Base-by-base conservation (phyloP, 2,113 vertebrate genomes). In the Chloroceryle aenea region DNA sequence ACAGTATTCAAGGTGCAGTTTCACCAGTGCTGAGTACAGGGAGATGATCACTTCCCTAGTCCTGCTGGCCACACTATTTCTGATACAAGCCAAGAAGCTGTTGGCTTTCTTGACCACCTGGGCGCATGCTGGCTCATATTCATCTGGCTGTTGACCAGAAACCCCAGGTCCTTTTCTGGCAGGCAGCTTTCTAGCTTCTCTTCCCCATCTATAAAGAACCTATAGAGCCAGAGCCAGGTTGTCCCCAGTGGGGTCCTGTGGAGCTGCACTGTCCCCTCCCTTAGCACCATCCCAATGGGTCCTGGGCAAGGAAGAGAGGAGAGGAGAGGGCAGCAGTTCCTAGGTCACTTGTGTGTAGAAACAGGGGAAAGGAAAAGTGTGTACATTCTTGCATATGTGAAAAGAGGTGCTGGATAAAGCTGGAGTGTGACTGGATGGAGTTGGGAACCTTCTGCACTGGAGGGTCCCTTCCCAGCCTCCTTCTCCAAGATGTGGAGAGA, bases 361-460 rank as follows among this genome's bases (percentile, higher is more conserved):
- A 68, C 3, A 8, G 23, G 40, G 34, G 36, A 40, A 67, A 43
- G 19, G 71, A 22, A 26, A 50, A 38, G 21, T 14, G 12, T 2
- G 36, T 13, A 3, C 0, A 0, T 45, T 20, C 45, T 45, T 25
- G n/a, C 18, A 4, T 30, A 19, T 0, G 1, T 36, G 56, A 59
- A 47, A 5, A 53, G 42, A 25, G 15, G 25, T 71, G 69, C n/a
- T 42, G 52, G 22, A 8, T 71, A 18, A 61, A 71, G 27, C 34
- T 67, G 63, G 20, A 20, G 17, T 32, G 7, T 56, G 75, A 8
- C 58, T 58, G 67, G 32, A 25, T 14, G 11, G 58, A 45, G 32
- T 4, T 0, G 4, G 32, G 30, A 17, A 25, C 53, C 30, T 32
- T 32, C 68, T 61, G 32, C 13, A 3, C 48, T 26, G 23, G 12